phyloP scores from a whole-genome alignment of 2,113 vertebrate genomes.

The Ictalurus punctatus region DNA sequence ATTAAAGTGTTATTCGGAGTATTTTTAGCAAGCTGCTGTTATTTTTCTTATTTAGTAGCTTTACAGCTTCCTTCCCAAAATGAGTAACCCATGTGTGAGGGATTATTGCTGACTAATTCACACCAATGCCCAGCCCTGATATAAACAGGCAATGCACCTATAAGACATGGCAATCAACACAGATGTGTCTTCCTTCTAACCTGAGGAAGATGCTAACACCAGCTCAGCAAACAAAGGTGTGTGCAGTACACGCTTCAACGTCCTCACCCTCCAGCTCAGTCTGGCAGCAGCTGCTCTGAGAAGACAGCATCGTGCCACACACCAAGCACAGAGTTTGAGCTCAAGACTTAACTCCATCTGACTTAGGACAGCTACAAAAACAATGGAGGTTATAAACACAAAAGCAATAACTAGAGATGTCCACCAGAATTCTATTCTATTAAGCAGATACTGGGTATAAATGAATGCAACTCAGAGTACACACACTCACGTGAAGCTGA shows the following conservation, averaged over 20 bases:
- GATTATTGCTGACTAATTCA: background rate
- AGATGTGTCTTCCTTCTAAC: constrained; percentile 60
- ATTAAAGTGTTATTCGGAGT: background rate
- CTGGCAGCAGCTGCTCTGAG: constrained; percentile 98
- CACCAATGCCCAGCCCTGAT: no score
- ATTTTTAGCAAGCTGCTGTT: background rate
- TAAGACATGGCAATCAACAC: background rate
- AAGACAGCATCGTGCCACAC: constrained; percentile 92
- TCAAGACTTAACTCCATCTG: constrained; percentile 92
- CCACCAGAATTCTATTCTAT: background rate
- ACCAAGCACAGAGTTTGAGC: constrained; percentile 96
- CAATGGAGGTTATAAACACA: background rate
- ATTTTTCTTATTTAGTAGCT: background rate
- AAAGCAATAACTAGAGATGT: background rate
- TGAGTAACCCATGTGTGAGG: background rate
- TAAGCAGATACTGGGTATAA: background rate
- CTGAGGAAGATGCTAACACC: constrained; percentile 96
- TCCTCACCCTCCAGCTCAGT: constrained; percentile 93
- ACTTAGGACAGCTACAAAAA: constrained; percentile 87
- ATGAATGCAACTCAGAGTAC: background rate
- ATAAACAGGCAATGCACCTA: background rate
- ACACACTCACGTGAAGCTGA: constrained; percentile 91
- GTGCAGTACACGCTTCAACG: constrained; percentile 94
- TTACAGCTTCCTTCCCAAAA: background rate
- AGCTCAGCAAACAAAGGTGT: constrained; percentile 89